Conservation (phyloP, 1,140 invertebrate species). For the Calosoma granatense region DNA sequence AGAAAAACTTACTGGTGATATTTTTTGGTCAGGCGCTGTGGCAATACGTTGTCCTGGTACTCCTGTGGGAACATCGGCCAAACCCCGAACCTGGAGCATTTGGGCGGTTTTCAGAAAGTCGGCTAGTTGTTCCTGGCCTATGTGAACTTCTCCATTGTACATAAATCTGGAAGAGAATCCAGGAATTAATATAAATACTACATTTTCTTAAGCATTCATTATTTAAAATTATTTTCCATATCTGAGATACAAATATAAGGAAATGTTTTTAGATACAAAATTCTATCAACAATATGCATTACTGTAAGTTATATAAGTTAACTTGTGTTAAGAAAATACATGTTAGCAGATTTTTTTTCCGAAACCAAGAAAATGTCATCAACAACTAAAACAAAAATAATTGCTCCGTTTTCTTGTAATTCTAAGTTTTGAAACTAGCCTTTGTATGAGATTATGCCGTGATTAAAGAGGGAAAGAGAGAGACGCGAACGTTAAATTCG, state of each 20-base stretch:
- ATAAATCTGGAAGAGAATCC: slow-evolving; percentile 57
- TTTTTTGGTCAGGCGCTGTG: slow-evolving; percentile 48
- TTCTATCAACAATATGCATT: no score
- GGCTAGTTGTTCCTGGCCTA: slow-evolving; percentile 78
- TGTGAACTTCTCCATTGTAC: slow-evolving; percentile 90
- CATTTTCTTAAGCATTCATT: neutral
- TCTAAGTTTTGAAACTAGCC: no score
- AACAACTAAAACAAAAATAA: no score
- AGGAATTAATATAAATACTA: neutral
- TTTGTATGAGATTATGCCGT: no score
- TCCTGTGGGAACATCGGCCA: slow-evolving; percentile 65
- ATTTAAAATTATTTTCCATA: neutral
- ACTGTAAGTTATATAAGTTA: no score
- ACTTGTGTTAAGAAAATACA: no score
- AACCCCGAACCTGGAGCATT: slow-evolving; percentile 78
- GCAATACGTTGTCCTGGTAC: slow-evolving; percentile 34
- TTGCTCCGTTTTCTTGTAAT: no score
- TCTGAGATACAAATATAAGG: neutral
- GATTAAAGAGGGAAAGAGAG: no score
- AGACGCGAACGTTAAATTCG: no score
- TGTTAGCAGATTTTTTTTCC: no score
- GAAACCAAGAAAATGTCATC: no score
- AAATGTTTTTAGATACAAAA: neutral
- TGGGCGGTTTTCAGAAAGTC: slow-evolving; percentile 85
- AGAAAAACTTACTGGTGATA: slow-evolving; percentile 30